Percentiles rank a stretch among this genome's conserved stretches.
phyloP scores from a whole-genome alignment of 53 echinoderm and acorn worm species.

The Antedon mediterranea region DNA sequence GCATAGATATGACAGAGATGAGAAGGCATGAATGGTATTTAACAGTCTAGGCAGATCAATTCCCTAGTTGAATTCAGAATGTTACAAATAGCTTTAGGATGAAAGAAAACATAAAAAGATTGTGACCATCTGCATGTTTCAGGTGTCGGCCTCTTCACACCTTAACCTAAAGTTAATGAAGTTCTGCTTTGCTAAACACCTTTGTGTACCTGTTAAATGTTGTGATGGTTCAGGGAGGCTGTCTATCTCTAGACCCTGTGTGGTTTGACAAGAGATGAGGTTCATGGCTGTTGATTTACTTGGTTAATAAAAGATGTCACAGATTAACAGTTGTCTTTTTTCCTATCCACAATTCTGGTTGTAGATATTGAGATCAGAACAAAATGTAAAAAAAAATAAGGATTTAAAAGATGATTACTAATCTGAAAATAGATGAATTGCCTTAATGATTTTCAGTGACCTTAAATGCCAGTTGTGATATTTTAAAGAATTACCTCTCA shows the following conservation, averaged over 20 bases:
- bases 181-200: background rate
- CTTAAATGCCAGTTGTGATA: too few species aligned
- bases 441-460: too few species aligned
- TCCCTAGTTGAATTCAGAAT: background rate
- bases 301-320: too few species aligned
- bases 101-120: too few species aligned
- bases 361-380: too few species aligned
- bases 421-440: too few species aligned
- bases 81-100: background rate
- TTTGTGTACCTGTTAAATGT: background rate
- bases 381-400: too few species aligned
- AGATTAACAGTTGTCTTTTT: too few species aligned
- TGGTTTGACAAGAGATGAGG: background rate
- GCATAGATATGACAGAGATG: too few species aligned
- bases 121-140: background rate
- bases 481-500: too few species aligned
- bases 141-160: background rate
- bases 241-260: background rate
- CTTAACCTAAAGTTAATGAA: background rate
- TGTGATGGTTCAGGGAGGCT: background rate
- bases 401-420: too few species aligned
- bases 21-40: background rate
- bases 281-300: background rate
- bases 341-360: too few species aligned
- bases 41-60: background rate